Evolutionary conservation across 1,140 invertebrate genomes (phyloP), one percentile per base, ranked within the genome.

Genomic region (Aphis craccivora): DNA sequence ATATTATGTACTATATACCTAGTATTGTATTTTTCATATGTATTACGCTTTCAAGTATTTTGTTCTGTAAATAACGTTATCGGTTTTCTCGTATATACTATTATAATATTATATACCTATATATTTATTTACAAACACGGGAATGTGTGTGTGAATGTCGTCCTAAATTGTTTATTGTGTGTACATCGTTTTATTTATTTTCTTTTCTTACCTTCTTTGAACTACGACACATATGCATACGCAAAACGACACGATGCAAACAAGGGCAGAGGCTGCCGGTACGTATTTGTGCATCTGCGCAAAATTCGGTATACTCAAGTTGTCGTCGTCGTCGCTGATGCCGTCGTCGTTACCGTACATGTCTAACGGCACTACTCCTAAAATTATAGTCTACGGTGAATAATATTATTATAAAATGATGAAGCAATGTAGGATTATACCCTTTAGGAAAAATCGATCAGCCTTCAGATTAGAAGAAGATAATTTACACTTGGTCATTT

Each of bases 201-300:
- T n/a, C 11, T 55, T 40, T 45, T 30, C 55, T 92, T 93, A 93
- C 91, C 91, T 84, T 55, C 51, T 51, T 93, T 86, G 67, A 25
- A 93, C 40, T 8, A 93, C 81, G 20, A 93, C 91, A 51, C 76
- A 93, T 23, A 93, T 93, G 51, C 91, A 93, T 25, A 93, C 5
- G 20, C 91, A 93, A 93, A 93, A 93, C 37, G 91, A 93, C 22
- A 86, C 23, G 35, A 93, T 1, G 23, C 91, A 93, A 35, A 93
- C 48, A 7, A 93, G 91, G 11, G 45, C 81, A 1, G 91, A 93
- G 14, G 25, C 81, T 2, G 35, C 91, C n/a, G 91, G 91, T 86
- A 93, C 91, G 48, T 93, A 93, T 84, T 93, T 93, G 7, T 93
- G 91, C 48, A 93, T 84, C 9, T 93, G 81, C 14, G 81, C 91